phyloP scores from a whole-genome alignment of 2,888 invertebrate species.

The Oligia strigilis region DNA sequence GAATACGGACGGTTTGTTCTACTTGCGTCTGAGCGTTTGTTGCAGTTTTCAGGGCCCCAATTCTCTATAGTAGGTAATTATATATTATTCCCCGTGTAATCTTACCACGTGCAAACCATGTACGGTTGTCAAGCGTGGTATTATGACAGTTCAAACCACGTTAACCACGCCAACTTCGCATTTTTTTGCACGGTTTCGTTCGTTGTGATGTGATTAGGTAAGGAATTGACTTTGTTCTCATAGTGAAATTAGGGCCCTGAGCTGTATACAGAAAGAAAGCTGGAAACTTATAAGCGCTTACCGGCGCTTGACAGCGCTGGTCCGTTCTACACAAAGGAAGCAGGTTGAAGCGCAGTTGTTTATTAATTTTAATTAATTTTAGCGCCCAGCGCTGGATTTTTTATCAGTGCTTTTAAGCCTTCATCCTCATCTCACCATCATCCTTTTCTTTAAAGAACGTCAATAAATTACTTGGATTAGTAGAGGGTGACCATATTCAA shows the following conservation, averaged over 20 bases:
- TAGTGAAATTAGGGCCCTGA: no score
- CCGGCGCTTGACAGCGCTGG: no score
- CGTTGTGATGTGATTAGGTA: background rate
- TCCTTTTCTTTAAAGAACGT: background rate
- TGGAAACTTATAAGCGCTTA: no score
- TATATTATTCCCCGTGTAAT: no score
- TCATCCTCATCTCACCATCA: background rate
- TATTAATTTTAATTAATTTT: no score
- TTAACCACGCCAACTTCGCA: background rate
- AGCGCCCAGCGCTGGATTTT: background rate
- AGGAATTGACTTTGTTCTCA: no score
- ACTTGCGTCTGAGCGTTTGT: conserved; percentile 19
- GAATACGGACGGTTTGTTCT: conserved; percentile 37
- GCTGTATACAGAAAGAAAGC: no score
- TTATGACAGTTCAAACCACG: background rate
- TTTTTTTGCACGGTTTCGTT: no score
- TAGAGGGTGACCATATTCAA: background rate
- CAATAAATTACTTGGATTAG: background rate
- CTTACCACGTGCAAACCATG: background rate
- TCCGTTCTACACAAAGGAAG: no score
- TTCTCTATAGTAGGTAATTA: background rate
- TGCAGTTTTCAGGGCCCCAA: background rate
- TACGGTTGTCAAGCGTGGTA: background rate
- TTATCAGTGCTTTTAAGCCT: background rate
- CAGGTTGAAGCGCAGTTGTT: no score